Evolutionary conservation across 2,113 vertebrate genomes (phyloP).

Genomic region (Campylorhamphus procurvoides): DNA sequence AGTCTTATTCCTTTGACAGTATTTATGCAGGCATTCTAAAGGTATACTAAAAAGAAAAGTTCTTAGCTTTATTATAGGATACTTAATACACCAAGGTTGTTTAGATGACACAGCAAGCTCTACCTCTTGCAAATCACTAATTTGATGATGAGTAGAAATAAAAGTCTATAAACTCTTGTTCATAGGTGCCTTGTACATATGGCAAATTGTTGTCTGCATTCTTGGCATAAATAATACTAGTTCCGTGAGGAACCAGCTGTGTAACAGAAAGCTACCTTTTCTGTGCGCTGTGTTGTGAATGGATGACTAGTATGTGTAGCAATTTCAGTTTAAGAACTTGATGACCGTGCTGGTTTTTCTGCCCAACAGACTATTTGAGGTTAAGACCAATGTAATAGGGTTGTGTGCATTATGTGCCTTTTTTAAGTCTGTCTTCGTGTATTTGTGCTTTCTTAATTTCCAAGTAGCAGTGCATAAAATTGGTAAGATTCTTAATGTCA

Average conservation of each 20-base stretch:
- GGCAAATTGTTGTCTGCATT: neutral
- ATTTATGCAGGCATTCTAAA: neutral
- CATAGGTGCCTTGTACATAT: neutral
- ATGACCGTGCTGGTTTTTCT: neutral
- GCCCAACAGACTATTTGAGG: neutral
- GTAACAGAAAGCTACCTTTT: neutral
- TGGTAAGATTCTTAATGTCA: neutral
- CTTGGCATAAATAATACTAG: neutral
- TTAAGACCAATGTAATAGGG: neutral
- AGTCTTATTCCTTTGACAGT: neutral
- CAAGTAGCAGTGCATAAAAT: neutral
- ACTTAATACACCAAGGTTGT: neutral
- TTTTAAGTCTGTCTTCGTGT: neutral
- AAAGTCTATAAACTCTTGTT: neutral
- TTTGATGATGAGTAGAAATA: neutral
- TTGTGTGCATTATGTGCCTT: neutral
- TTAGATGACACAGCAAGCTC: neutral
- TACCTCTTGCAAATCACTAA: neutral
- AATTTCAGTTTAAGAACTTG: neutral
- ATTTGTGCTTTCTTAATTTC: neutral
- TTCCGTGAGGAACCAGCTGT: neutral
- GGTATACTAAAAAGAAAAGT: neutral
- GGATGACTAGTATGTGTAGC: neutral
- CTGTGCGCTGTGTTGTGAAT: neutral
- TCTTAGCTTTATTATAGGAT: neutral